Conservation (phyloP, 2,113 vertebrate species). For the Mirza zaza region DNA sequence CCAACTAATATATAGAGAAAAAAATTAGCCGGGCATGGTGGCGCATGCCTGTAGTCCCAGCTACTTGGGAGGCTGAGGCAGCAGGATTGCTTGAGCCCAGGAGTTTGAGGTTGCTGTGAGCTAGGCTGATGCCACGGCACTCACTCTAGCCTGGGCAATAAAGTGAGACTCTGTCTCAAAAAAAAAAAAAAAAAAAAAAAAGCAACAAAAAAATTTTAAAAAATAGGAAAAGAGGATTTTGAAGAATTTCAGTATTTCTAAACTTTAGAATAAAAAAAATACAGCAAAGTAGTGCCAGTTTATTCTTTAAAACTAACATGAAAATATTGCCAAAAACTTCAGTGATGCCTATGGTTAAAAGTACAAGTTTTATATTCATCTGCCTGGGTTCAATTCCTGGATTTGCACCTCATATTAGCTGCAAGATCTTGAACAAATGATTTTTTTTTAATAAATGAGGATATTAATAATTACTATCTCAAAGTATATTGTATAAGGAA, state of each 20-base stretch:
- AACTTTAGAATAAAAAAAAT: not conserved
- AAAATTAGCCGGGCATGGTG: too few relatives aligned
- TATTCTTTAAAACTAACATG: not conserved
- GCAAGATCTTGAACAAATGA: slow-evolving; percentile 31
- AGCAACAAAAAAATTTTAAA: not conserved
- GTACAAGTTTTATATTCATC: not conserved
- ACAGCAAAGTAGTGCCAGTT: not conserved
- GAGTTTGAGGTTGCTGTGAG: too few relatives aligned
- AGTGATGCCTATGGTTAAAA: not conserved
- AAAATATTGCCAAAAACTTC: slow-evolving; percentile 4
- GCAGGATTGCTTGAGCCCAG: too few relatives aligned
- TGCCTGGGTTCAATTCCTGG: not conserved
- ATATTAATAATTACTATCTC: slow-evolving; percentile 30
- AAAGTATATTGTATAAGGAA: not conserved
- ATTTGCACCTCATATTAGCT: not conserved
- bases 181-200: too few relatives aligned
- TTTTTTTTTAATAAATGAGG: not conserved
- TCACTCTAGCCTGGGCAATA: too few relatives aligned
- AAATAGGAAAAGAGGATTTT: slow-evolving; percentile 10
- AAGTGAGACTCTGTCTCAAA: too few relatives aligned
- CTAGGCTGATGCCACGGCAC: too few relatives aligned
- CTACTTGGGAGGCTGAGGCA: too few relatives aligned
- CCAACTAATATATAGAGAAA: too few relatives aligned
- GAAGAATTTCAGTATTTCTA: not conserved
- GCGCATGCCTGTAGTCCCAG: too few relatives aligned